Conservation (phyloP, 2,797 vertebrate genomes). For the Chaunax sp. region DNA sequence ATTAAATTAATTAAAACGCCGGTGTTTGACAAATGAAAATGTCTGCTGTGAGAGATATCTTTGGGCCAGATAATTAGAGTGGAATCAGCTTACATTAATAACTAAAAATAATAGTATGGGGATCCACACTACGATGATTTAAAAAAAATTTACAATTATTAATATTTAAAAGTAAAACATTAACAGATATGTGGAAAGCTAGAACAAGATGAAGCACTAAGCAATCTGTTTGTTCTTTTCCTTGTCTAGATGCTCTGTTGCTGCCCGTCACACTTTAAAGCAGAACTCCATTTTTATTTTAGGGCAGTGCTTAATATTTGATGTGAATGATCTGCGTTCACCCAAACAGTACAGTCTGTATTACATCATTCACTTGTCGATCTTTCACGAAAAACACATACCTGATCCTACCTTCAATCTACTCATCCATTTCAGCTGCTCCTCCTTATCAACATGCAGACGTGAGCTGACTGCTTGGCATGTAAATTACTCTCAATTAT, state of each 20-base stretch:
- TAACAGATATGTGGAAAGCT: no score
- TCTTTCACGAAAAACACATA: conserved; percentile 13
- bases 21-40: no score
- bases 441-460: conserved; percentile 11
- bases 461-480: conserved; percentile 10
- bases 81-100: no score
- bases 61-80: no score
- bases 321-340: not conserved
- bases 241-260: not conserved
- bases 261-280: not conserved
- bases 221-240: not conserved
- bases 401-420: not conserved
- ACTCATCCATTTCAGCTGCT: not conserved
- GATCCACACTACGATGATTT: no score
- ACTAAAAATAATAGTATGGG: no score
- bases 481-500: conserved; percentile 51
- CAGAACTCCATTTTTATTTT: not conserved
- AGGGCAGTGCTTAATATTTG: not conserved
- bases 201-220: no score
- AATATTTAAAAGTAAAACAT: no score
- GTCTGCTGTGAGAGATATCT: no score
- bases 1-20: no score
- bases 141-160: no score
- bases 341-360: not conserved
- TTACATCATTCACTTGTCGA: not conserved